phyloP scores from a whole-genome alignment of 2,888 invertebrate genomes.

The Tenodera sinensis region DNA sequence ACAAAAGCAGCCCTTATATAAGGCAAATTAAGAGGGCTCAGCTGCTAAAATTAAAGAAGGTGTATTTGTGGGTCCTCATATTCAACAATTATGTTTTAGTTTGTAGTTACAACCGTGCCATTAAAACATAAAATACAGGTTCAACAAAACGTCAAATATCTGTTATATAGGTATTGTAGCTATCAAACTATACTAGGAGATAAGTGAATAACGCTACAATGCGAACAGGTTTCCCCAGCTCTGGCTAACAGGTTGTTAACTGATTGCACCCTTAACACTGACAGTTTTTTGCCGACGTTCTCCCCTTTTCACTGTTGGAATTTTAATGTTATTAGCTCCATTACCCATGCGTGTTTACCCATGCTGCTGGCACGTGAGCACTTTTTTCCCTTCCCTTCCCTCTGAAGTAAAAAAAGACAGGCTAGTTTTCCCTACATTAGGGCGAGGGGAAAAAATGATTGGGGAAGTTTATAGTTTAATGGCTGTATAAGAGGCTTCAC shows the following conservation, averaged over 20 bases:
- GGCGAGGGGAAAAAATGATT: not conserved
- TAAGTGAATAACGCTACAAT: no score
- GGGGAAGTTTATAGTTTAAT: not conserved
- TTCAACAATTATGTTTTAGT: no score
- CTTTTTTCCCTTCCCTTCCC: not conserved
- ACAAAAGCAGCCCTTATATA: no score
- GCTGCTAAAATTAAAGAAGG: no score
- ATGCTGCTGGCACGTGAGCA: not conserved
- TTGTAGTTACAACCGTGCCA: no score
- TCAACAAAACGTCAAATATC: no score
- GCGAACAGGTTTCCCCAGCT: not conserved
- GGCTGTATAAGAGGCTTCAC: slow-evolving; percentile 7
- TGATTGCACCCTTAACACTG: not conserved
- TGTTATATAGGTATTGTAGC: no score
- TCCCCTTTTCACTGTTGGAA: not conserved
- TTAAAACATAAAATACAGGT: no score
- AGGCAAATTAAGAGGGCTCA: no score
- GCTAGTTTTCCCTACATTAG: not conserved
- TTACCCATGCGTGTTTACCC: not conserved
- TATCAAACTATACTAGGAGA: no score
- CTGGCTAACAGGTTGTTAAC: not conserved
- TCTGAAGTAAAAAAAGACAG: not conserved
- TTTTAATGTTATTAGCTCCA: not conserved
- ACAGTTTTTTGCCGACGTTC: not conserved
- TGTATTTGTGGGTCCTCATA: no score